These are phyloP conservation scores for Hydropsyche betteni DNA, from an alignment of 2,888 invertebrate species.

Conservation along the genomic window DNA sequence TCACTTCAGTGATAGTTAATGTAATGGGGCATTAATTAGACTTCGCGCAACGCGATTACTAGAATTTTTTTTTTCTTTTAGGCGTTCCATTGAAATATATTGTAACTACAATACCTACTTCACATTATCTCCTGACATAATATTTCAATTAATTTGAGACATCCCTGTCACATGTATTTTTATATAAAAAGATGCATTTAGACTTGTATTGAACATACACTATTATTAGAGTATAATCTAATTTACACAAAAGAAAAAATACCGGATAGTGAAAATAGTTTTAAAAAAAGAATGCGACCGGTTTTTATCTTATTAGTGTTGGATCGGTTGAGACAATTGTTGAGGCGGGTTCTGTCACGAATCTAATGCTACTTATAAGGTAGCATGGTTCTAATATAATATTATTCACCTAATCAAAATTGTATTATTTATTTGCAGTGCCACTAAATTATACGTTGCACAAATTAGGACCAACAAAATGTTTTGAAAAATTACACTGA, in stretches of 20 bases:
- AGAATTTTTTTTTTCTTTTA: slow-evolving; percentile 13
- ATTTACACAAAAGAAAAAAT: background rate
- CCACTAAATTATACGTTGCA: background rate
- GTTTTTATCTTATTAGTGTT: slow-evolving; percentile 28
- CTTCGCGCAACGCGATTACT: background rate
- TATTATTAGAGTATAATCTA: slow-evolving; percentile 14
- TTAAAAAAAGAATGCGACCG: slow-evolving; percentile 13
- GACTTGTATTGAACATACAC: slow-evolving; percentile 1
- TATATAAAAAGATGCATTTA: background rate
- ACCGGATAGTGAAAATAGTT: background rate
- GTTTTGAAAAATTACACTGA: slow-evolving; percentile 1
- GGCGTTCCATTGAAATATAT: too few relatives aligned
- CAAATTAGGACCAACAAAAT: background rate
- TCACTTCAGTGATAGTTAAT: slow-evolving; percentile 3
- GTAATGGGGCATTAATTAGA: slow-evolving; percentile 19
- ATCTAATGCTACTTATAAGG: slow-evolving; percentile 25
- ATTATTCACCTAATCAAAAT: slow-evolving; percentile 24
- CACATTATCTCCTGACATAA: background rate
- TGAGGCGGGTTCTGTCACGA: slow-evolving; percentile 26
- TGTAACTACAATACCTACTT: too few relatives aligned
- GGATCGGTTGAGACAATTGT: slow-evolving; percentile 30
- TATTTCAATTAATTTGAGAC: background rate
- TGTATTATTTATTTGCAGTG: slow-evolving; percentile 20
- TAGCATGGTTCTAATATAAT: slow-evolving; percentile 14
- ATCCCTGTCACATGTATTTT: background rate